phyloP scores from a whole-genome alignment of 2,113 vertebrate genomes.

The Elaphurus davidianus region DNA sequence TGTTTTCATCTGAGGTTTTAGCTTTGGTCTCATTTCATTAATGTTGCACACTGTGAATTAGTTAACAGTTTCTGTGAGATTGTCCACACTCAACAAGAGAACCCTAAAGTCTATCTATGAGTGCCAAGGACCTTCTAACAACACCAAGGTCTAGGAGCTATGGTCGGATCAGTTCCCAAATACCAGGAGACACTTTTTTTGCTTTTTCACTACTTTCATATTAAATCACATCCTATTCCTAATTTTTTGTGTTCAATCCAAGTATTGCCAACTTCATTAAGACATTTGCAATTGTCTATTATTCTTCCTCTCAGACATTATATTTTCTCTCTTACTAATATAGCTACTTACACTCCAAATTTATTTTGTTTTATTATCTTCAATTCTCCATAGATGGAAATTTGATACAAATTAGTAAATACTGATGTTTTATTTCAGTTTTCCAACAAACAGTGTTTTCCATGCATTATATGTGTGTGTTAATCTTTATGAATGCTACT shows the following conservation, averaged over 20 bases:
- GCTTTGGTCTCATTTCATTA: not conserved
- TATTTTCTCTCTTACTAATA: not conserved
- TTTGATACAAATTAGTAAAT: not conserved
- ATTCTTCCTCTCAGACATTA: not conserved
- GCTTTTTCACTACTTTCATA: not conserved
- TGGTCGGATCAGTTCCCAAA: not conserved
- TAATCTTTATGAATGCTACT: not conserved
- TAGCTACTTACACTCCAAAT: not conserved
- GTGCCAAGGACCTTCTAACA: not conserved
- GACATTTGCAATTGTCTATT: not conserved
- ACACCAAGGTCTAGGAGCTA: rapidly evolving
- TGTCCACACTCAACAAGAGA: not conserved
- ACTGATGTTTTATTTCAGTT: not conserved
- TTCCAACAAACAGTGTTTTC: not conserved
- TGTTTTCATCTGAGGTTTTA: not conserved
- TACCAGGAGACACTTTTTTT: not conserved
- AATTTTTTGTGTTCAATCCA: not conserved
- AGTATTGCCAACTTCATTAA: not conserved
- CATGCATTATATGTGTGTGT: not conserved
- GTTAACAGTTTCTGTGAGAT: not conserved
- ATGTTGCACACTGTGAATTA: not conserved
- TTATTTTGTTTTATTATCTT: not conserved
- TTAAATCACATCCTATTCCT: not conserved
- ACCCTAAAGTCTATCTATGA: not conserved
- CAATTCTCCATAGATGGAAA: not conserved